phyloP scores from a whole-genome alignment of 2,113 vertebrate species.

The Dasyprocta punctata region DNA sequence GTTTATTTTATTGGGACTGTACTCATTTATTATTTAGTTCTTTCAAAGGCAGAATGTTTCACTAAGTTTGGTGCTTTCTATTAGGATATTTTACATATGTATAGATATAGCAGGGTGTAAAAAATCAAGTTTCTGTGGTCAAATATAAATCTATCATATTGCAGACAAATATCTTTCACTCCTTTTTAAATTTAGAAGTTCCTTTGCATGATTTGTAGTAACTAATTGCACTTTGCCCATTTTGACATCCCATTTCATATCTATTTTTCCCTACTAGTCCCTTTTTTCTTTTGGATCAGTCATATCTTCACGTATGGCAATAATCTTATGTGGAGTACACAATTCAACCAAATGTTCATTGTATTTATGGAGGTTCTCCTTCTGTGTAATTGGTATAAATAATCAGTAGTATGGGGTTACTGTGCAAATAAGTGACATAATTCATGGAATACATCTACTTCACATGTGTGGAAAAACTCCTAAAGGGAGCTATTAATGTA shows the following conservation, averaged over 20 bases:
- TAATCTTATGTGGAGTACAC: too few species aligned
- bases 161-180: background rate
- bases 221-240: background rate
- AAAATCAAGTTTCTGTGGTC: background rate
- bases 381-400: background rate
- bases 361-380: background rate
- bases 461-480: background rate
- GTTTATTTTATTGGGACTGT: too few species aligned
- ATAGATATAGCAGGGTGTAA: too few species aligned
- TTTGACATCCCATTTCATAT: background rate
- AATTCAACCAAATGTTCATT: too few species aligned
- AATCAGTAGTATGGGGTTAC: background rate
- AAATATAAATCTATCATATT: background rate
- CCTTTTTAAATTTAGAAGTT: background rate
- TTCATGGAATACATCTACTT: background rate
- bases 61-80: background rate
- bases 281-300: background rate
- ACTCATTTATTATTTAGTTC: background rate
- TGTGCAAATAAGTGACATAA: background rate
- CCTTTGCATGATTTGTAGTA: background rate
- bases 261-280: background rate
- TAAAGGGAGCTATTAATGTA: background rate
- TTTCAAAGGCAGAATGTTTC: background rate
- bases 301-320: background rate
- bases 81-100: background rate